Base-by-base conservation (phyloP, 2,797 vertebrate species). In the Limnodromus scolopaceus region DNA sequence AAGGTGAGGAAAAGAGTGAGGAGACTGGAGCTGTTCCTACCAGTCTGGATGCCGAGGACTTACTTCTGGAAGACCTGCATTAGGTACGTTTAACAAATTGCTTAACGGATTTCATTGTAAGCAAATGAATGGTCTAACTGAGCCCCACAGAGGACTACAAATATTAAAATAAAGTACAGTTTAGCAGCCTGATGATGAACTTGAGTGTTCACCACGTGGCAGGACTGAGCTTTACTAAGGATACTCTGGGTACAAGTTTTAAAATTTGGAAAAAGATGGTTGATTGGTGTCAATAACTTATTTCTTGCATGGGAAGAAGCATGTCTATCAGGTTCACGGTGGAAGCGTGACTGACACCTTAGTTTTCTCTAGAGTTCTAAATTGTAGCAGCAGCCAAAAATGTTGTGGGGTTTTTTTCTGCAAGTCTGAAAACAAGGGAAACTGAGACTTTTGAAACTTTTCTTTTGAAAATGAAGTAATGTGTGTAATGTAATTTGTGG, bases 121-220 rank as follows among this genome's bases (percentile, higher is more conserved):
- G 34, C 32, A 81, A 34, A 43, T n/a, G 49, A 77, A 28, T 5
- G 13, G 13, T 81, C 48, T 48, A 51, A 43, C 46, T 32, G 57
- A 74, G 54, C 76, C 72, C 38, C 53, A 28, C 16, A 18, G 49
- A 72, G 54, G 46, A 27, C 76, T 46, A 25, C 23, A 4, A 14
- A 20, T 84, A 53, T 86, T 94, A 78, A 92, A 96, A 89, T 79
- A 86, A 72, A 81, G 57, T 45, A 57, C 53, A 71, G 32, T 85
- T 91, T 86, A 85, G 63, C 43, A 66, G 24, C 53, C 46, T 94
- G 68, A 36, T 63, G 57, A 74, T 78, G 60, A 89, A 32, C 41
- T 83, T 34, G 30, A 55, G 53, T 65, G 46, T 64, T 92, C 45
- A 41, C 53, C 41, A 20, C 80, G 51, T 94, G 53, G 20, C n/a